phyloP scores from a whole-genome alignment of 1,140 invertebrate genomes.

The Metopolophium dirhodum region DNA sequence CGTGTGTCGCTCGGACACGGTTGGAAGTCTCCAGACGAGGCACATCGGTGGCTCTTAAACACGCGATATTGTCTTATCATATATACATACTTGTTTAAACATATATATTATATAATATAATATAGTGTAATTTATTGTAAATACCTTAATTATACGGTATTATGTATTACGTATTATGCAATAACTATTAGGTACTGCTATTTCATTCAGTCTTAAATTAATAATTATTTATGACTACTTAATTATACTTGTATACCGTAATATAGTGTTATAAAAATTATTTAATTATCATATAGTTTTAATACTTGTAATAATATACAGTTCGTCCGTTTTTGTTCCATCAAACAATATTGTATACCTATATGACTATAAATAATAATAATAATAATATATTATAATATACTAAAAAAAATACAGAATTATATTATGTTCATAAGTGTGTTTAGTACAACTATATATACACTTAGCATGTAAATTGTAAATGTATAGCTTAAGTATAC shows the following conservation, averaged over 20 bases:
- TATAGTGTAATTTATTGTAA: background rate
- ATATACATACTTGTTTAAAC: too few relatives aligned
- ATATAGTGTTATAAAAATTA: background rate
- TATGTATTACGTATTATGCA: background rate
- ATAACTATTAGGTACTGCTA: background rate
- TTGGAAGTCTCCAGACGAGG: background rate
- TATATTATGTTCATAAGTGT: background rate
- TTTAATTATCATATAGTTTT: background rate
- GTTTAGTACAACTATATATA: background rate
- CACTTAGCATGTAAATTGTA: background rate
- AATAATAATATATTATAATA: background rate
- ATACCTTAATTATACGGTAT: background rate
- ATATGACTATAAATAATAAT: background rate
- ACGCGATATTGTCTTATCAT: background rate
- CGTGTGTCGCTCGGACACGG: conserved; percentile 15
- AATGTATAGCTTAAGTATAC: background rate
- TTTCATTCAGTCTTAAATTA: background rate
- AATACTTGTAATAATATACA: background rate
- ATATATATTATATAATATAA: background rate
- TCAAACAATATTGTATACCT: background rate
- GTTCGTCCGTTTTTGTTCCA: background rate
- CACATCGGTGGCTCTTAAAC: background rate
- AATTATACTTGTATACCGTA: background rate
- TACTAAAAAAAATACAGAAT: background rate
- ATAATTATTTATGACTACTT: background rate